phyloP scores from a whole-genome alignment of 2,888 invertebrate genomes.

The Amiota communis region DNA sequence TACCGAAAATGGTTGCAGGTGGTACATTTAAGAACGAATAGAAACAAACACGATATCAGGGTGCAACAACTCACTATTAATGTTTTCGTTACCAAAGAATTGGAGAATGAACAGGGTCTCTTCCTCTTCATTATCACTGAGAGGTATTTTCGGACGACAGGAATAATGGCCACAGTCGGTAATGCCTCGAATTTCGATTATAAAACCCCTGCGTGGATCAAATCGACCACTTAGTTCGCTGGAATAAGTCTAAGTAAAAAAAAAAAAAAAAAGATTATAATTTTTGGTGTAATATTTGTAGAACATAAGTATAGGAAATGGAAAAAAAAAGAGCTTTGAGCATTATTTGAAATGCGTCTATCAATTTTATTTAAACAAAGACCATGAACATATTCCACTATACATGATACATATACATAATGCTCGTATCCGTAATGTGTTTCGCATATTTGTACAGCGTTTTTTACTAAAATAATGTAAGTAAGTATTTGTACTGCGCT shows the following conservation, averaged over 20 bases:
- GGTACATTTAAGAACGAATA: slow-evolving; percentile 62
- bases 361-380: background rate
- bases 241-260: slow-evolving; percentile 60
- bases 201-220: slow-evolving; percentile 70
- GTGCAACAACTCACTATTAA: slow-evolving; percentile 73
- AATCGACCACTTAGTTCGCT: slow-evolving; percentile 66
- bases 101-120: slow-evolving; percentile 52
- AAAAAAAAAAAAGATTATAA: background rate
- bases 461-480: too few species aligned
- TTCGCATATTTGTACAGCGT: too few species aligned
- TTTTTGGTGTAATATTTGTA: too few species aligned
- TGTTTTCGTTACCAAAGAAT: slow-evolving; percentile 70
- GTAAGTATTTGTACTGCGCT: too few species aligned
- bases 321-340: too few species aligned
- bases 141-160: slow-evolving; percentile 67
- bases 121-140: slow-evolving; percentile 65
- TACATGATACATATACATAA: too few species aligned
- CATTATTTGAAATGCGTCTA: too few species aligned
- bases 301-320: too few species aligned
- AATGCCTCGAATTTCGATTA: slow-evolving; percentile 67
- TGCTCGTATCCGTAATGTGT: too few species aligned
- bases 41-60: slow-evolving; percentile 73
- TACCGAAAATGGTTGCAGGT: slow-evolving; percentile 45
- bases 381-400: too few species aligned
- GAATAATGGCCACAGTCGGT: slow-evolving; percentile 66